These are phyloP conservation scores for Chloropsis cyanopogon DNA, from an alignment of 2,113 vertebrate genomes.

Conservation along the genomic window DNA sequence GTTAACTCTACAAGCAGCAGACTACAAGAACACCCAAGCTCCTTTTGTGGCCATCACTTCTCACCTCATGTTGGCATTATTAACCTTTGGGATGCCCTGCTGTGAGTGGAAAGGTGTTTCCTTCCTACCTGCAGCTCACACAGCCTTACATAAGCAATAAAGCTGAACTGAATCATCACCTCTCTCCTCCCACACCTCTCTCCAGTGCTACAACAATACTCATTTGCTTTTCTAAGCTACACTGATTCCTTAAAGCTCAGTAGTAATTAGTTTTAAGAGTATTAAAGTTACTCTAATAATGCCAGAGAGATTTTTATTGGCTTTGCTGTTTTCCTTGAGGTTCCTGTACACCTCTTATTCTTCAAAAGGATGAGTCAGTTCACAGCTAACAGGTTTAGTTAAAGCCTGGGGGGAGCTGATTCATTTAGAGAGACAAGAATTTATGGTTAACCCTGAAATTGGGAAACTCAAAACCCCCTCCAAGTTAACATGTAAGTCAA, in stretches of 20 bases:
- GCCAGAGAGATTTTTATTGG: background rate
- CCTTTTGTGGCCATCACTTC: background rate
- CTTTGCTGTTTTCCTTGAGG: background rate
- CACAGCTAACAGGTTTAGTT: background rate
- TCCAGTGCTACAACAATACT: background rate
- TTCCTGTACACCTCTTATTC: background rate
- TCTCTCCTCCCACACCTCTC: background rate
- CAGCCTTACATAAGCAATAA: background rate
- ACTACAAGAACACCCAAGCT: background rate
- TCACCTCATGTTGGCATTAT: background rate
- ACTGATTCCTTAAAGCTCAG: background rate
- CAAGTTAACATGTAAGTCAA: background rate
- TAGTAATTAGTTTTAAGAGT: background rate
- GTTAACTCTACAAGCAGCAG: background rate
- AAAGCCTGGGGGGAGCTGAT: background rate
- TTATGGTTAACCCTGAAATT: background rate
- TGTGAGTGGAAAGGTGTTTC: background rate
- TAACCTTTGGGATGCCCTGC: background rate
- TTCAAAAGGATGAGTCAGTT: background rate
- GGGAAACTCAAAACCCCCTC: background rate
- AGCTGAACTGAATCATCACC: background rate
- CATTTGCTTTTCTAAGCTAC: background rate
- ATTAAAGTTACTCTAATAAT: background rate
- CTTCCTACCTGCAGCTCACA: background rate
- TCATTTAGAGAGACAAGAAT: background rate